Conservation (phyloP, 2,113 vertebrate species). For the Pseudorasbora parva region DNA sequence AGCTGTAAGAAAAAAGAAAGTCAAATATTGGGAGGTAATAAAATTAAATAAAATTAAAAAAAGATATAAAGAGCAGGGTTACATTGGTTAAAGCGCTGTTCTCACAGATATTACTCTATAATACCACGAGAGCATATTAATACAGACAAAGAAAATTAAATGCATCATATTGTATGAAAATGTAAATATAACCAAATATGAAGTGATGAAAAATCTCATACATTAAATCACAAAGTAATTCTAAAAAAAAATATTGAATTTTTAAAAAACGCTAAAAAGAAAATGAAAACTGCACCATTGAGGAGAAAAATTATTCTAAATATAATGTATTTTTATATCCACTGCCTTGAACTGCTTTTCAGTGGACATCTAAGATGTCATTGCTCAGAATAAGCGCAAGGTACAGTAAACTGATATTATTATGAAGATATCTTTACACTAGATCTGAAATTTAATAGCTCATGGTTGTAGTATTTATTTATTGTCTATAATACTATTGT, state of each 20-base stretch:
- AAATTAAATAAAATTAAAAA: not conserved
- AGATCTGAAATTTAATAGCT: not conserved
- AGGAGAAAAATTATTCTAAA: not conserved
- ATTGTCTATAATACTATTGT: not conserved
- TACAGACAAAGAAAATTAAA: not conserved
- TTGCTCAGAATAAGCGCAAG: not conserved
- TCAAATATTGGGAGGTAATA: conserved; percentile 9
- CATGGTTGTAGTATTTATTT: not conserved
- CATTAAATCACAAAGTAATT: not conserved
- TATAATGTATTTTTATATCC: not conserved
- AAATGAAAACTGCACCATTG: not conserved
- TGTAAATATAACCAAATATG: not conserved
- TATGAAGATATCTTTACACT: not conserved
- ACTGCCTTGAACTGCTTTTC: not conserved
- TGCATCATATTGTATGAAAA: not conserved
- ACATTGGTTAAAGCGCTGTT: not conserved
- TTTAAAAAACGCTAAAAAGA: not conserved
- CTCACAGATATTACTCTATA: not conserved
- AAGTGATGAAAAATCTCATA: not conserved
- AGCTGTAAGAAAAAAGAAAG: not conserved
- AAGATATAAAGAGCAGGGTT: conserved; percentile 3
- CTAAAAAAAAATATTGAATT: not conserved
- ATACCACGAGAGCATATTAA: not conserved
- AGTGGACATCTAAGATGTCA: not conserved
- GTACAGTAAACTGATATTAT: not conserved